phyloP scores from a whole-genome alignment of 2,888 invertebrate species.

The Tiliacea aurago region DNA sequence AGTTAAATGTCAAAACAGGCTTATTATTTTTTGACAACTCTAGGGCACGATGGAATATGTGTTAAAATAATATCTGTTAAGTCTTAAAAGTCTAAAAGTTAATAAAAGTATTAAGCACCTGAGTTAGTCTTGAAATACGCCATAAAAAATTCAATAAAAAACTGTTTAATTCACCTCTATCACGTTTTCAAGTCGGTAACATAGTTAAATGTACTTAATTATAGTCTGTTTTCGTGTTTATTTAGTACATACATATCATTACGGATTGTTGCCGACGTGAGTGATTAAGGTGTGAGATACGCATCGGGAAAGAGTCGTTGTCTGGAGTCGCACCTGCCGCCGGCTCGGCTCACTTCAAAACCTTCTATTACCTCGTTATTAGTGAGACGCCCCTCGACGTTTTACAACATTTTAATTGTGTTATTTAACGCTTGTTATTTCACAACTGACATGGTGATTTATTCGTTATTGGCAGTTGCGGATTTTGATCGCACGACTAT shows the following conservation, averaged over 20 bases:
- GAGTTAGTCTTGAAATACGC: slow-evolving; percentile 35
- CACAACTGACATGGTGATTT: slow-evolving; percentile 74
- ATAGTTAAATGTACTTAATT: slow-evolving; percentile 78
- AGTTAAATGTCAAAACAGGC: no score
- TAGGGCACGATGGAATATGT: background rate
- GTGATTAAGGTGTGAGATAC: slow-evolving; percentile 83
- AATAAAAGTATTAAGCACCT: slow-evolving; percentile 44
- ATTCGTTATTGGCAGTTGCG: slow-evolving; percentile 66
- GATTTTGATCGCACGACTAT: slow-evolving; percentile 57
- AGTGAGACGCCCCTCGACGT: slow-evolving; percentile 80
- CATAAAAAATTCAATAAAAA: slow-evolving; percentile 61
- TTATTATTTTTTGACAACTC: no score
- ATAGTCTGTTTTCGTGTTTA: slow-evolving; percentile 79
- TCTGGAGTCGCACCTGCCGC: slow-evolving; percentile 79
- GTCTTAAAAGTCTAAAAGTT: slow-evolving; percentile 28
- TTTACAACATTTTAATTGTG: slow-evolving; percentile 85
- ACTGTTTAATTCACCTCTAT: slow-evolving; percentile 62
- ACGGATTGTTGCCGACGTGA: slow-evolving; percentile 80
- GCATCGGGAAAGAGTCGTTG: slow-evolving; percentile 74
- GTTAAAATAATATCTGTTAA: slow-evolving; percentile 14
- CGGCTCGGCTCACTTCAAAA: slow-evolving; percentile 70
- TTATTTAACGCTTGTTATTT: slow-evolving; percentile 84
- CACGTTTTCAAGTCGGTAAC: slow-evolving; percentile 69
- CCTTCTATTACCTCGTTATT: slow-evolving; percentile 84
- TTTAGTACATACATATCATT: slow-evolving; percentile 83